Percentiles rank a stretch among this genome's conserved stretches.
Conservation (phyloP, 2,113 vertebrate genomes). For the Rafetus swinhoei region DNA sequence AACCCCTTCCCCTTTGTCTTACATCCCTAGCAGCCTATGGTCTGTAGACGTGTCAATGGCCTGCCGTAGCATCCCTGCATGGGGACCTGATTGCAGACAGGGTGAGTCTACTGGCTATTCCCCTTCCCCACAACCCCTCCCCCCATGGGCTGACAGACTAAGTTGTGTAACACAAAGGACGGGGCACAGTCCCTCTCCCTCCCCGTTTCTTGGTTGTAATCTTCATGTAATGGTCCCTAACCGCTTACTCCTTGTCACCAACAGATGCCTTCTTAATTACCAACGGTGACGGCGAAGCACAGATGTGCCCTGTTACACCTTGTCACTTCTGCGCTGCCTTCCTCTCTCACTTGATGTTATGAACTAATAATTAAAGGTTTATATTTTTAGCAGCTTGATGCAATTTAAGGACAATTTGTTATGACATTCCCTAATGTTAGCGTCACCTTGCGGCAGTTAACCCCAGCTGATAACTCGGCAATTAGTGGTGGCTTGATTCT, state of each 20-base stretch:
- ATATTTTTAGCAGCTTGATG: constrained; percentile 29
- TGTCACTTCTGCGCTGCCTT: constrained; percentile 35
- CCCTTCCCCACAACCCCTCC: neutral
- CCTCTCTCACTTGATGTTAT: constrained; percentile 23
- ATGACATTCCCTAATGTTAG: neutral
- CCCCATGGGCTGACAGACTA: neutral
- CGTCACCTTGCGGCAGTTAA: neutral
- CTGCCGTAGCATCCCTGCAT: neutral
- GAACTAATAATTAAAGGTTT: constrained; percentile 61
- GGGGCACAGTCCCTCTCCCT: neutral
- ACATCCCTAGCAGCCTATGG: neutral
- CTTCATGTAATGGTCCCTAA: neutral
- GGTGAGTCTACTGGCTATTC: neutral
- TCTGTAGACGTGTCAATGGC: neutral
- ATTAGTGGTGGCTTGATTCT: neutral
- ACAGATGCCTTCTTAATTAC: constrained; percentile 6
- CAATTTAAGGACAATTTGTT: constrained; percentile 41
- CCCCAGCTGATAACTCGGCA: neutral
- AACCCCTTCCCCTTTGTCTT: neutral
- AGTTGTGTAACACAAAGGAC: neutral
- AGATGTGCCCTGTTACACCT: constrained; percentile 30
- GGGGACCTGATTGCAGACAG: neutral
- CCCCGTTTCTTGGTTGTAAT: accelerated
- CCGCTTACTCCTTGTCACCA: neutral
- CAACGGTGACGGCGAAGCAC: neutral